A percentile compares a stretch with the other conserved stretches of the same genome.
These are phyloP conservation scores for Tillus elongatus DNA, from an alignment of 2,888 invertebrate genomes.

Conservation along the genomic window DNA sequence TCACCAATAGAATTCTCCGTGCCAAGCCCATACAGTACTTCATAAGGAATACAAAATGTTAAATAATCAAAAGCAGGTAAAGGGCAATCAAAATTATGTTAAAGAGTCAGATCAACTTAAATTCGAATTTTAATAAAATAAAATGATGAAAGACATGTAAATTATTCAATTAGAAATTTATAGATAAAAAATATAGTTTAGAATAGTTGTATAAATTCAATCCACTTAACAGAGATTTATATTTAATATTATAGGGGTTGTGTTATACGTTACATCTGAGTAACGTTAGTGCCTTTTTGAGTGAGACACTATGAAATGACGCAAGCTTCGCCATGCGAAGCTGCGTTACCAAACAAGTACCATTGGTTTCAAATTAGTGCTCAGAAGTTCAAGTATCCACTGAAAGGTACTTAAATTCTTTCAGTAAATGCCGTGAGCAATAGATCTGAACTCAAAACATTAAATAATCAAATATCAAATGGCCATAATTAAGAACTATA, in stretches of 20 bases:
- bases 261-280: conserved; percentile 36
- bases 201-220: conserved; percentile 36
- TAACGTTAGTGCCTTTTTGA: conserved; percentile 45
- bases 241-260: conserved; percentile 43
- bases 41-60: conserved; percentile 24
- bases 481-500: conserved; percentile 37
- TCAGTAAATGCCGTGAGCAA: conserved; percentile 32
- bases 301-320: conserved; percentile 37
- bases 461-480: conserved; percentile 38
- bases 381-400: conserved; percentile 8
- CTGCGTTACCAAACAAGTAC: conserved; percentile 16
- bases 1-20: conserved; percentile 30
- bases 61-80: conserved; percentile 27
- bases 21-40: conserved; percentile 40
- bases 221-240: conserved; percentile 40
- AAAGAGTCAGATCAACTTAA: conserved; percentile 32
- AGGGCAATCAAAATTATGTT: conserved; percentile 37
- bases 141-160: conserved; percentile 19
- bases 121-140: conserved; percentile 8
- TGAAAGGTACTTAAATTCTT: conserved; percentile 2
- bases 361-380: too few species aligned
- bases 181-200: conserved; percentile 28
- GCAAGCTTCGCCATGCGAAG: conserved; percentile 15
- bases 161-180: conserved; percentile 20
- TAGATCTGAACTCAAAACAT: conserved; percentile 39